Evolutionary conservation across 2,113 vertebrate genomes (phyloP).

Genomic region (Tenebrosternarchus preto): DNA sequence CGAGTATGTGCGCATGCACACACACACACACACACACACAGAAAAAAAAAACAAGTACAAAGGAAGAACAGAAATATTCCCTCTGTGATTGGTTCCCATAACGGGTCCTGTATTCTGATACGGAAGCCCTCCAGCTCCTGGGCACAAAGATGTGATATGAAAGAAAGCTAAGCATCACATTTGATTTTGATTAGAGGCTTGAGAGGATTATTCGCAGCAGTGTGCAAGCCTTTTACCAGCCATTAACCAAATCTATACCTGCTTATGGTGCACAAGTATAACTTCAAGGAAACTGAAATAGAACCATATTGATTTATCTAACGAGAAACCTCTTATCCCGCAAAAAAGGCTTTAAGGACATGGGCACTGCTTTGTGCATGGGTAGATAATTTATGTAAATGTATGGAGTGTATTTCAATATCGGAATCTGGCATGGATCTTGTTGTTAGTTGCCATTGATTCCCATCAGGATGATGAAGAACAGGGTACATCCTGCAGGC

Average conservation of each 20-base stretch:
- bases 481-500: too few relatives aligned
- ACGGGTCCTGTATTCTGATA: not conserved
- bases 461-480: not conserved
- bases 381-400: not conserved
- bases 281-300: not conserved
- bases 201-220: not conserved
- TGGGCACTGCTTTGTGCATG: not conserved
- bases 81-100: not conserved
- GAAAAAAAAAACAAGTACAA: not conserved
- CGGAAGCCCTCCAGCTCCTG: not conserved
- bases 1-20: too few relatives aligned
- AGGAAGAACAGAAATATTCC: slow-evolving; percentile 7
- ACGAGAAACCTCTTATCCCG: too few relatives aligned
- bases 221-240: not conserved
- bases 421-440: not conserved
- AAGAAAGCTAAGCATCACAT: not conserved
- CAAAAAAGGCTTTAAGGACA: not conserved
- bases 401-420: not conserved
- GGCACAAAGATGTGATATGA: not conserved
- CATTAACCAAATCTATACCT: slow-evolving; percentile 18
- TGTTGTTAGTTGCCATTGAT: not conserved
- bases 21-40: not conserved
- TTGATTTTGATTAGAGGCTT: not conserved
- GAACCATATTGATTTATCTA: not conserved
- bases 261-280: not conserved